A percentile compares a stretch with the other conserved stretches of the same genome.
These are phyloP conservation scores for Chymomyza procnemis DNA, from an alignment of 2,888 invertebrate genomes.

Conservation along the genomic window DNA sequence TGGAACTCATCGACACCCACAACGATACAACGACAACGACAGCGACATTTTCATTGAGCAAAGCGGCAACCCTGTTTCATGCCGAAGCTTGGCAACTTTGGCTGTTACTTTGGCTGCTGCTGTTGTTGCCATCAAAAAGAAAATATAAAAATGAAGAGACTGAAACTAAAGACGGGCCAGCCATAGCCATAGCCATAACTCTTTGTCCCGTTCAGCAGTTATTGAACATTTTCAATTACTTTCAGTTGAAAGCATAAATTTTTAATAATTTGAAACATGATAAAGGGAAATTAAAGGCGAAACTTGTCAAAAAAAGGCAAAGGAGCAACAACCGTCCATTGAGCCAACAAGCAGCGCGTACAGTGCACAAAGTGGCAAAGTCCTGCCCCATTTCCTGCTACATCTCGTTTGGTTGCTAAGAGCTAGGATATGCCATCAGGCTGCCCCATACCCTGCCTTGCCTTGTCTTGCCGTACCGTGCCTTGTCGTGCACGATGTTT, in stretches of 20 bases:
- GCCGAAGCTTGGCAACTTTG: slow-evolving; percentile 54
- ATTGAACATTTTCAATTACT: slow-evolving; percentile 73
- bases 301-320: slow-evolving; percentile 59
- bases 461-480: slow-evolving; percentile 6
- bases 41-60: slow-evolving; percentile 25
- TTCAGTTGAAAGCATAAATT: slow-evolving; percentile 72
- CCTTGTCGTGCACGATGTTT: slow-evolving; percentile 69
- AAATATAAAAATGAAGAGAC: slow-evolving; percentile 11
- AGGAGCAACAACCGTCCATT: background rate
- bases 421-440: background rate
- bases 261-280: slow-evolving; percentile 74
- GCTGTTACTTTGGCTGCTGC: slow-evolving; percentile 24
- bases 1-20: background rate
- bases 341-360: background rate
- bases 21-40: slow-evolving; percentile 21
- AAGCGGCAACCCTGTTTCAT: background rate
- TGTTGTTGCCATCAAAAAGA: slow-evolving; percentile 33
- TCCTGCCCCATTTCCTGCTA: slow-evolving; percentile 1
- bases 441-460: background rate
- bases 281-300: slow-evolving; percentile 73
- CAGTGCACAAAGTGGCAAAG: slow-evolving; percentile 36
- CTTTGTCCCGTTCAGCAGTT: slow-evolving; percentile 70
- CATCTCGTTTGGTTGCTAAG: background rate
- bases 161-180: slow-evolving; percentile 16
- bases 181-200: slow-evolving; percentile 55